These are phyloP conservation scores for Syndactyla subalaris DNA, from an alignment of 2,797 vertebrate species.

Conservation along the genomic window DNA sequence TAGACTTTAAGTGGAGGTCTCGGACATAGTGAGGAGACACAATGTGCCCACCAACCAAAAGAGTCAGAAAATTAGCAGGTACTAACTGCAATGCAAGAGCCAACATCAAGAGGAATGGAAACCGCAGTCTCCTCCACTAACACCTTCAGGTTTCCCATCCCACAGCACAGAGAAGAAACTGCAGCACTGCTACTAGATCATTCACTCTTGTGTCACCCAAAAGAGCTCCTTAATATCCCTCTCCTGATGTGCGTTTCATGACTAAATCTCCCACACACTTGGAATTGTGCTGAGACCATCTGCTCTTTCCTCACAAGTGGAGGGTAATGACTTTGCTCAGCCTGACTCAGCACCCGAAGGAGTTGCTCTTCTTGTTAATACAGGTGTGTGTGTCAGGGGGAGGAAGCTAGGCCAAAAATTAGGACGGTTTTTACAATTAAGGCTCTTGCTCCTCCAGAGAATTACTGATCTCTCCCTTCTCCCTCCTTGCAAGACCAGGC, in stretches of 20 bases:
- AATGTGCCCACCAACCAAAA: neutral
- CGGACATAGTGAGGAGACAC: neutral
- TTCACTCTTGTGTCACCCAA: neutral
- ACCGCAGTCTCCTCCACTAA: neutral
- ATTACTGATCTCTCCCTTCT: neutral
- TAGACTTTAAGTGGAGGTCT: neutral
- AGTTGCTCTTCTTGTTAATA: constrained; percentile 30
- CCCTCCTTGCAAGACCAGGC: neutral
- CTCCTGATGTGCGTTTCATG: neutral
- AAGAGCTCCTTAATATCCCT: neutral
- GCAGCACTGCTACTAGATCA: neutral
- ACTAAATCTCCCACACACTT: neutral
- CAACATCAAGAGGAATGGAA: neutral
- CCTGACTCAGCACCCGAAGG: neutral
- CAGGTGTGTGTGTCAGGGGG: neutral
- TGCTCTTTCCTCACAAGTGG: neutral
- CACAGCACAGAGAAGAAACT: neutral
- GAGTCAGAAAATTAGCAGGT: neutral
- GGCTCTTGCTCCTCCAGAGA: neutral
- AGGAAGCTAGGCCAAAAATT: neutral
- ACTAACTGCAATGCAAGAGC: neutral
- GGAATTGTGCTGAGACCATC: neutral
- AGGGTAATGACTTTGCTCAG: neutral
- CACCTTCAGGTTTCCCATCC: neutral
- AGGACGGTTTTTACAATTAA: constrained; percentile 14